Conservation (phyloP, 2,888 invertebrate genomes). For the Podabrus alpinus region DNA sequence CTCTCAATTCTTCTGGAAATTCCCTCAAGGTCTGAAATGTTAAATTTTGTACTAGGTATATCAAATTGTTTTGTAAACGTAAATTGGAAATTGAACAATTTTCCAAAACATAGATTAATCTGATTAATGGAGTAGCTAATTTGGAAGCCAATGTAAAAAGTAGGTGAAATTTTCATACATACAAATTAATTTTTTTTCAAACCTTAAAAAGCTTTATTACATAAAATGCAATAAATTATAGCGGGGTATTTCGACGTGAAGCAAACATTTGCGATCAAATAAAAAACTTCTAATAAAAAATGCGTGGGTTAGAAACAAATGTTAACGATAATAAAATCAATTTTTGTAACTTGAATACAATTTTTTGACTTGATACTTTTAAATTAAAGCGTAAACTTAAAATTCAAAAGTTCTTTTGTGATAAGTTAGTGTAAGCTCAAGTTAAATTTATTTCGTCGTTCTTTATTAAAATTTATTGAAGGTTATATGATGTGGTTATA, state of each 20-base stretch:
- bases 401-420: background rate
- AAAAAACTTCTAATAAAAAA: background rate
- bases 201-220: background rate
- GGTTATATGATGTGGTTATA: background rate
- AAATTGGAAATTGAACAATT: background rate
- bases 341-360: background rate
- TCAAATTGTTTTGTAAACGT: no score
- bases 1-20: conserved; percentile 93
- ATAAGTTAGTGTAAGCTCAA: background rate
- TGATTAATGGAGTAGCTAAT: background rate
- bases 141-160: background rate
- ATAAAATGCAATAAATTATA: background rate
- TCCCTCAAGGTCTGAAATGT: conserved; percentile 81
- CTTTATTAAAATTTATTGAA: background rate
- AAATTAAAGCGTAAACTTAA: background rate
- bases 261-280: background rate
- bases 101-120: background rate
- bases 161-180: background rate
- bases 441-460: background rate
- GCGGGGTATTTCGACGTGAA: background rate
- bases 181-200: background rate
- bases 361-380: background rate
- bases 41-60: background rate
- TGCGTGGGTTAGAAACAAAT: background rate
- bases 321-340: background rate